Base-by-base conservation (phyloP, 2,113 vertebrate genomes). In the Upupa epops region DNA sequence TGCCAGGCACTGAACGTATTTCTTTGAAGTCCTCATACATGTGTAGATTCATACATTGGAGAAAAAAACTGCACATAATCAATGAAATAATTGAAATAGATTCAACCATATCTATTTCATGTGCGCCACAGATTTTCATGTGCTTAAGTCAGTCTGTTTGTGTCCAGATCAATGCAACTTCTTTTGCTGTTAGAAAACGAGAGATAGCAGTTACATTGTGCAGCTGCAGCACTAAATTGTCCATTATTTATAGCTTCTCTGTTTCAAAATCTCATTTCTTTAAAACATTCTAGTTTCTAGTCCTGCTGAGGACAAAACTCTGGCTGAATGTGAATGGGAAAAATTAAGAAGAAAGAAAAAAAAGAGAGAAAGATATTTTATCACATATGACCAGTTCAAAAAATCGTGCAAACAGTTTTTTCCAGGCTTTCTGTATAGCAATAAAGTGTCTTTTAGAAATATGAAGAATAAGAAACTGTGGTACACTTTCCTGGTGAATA, bases 11-110 rank as follows among this genome's bases (percentile, higher is more conserved):
- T 69, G 74, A 63, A 52, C 55, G 7, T 37, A 54, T 86, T 72
- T 82, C 86, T 96, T 83, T 95, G 83, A 96, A 90, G 63, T 94
- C 75, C 58, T 90, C 14, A 45, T 86, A 88, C 32, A 61, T 56
- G 59, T 72, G 12, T 55, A 73, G 72, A 80, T 93, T 90, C 70
- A 84, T 90, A 86, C 25, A 82, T 24, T 87, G 54, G 58, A 82
- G 55, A 73, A 95, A 93, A 52, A 89, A 88, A 82, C 72, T 63
- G 66, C 32, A 93, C 83, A 87, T 79, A 89, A 95, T 95, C 83
- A 93, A 79, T 94, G 51, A 90, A 90, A 76, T 96, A 84, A 89
- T 89, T 90, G 63, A 42, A 95, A 86, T 65, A 78, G 70, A 75
- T 76, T 91, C 55, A 94, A 72, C 54, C 29, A 74, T 77, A 78